Percentiles rank a stretch among this genome's conserved stretches.
These are phyloP conservation scores for Actinia tenebrosa DNA, from an alignment of 64 coral and sea anemone genomes.

Conservation along the genomic window DNA sequence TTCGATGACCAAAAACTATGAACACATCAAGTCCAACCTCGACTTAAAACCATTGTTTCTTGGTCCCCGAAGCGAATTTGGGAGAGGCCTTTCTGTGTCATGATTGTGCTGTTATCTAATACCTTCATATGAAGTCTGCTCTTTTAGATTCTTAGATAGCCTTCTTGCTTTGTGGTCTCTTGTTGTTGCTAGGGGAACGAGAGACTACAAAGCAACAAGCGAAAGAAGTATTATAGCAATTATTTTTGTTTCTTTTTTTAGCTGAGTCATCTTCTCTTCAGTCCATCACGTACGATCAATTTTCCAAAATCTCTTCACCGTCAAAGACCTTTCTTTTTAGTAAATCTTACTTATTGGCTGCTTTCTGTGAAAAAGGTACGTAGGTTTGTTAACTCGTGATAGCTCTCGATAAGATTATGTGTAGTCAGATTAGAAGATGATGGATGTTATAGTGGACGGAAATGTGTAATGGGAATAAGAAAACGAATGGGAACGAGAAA, in stretches of 20 bases:
- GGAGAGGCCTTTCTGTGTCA: too few species aligned
- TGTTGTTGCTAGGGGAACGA: too few species aligned
- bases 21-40: too few species aligned
- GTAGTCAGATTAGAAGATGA: neutral
- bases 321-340: neutral
- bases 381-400: neutral
- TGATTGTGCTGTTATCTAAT: too few species aligned
- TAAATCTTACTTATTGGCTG: neutral
- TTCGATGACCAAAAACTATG: too few species aligned
- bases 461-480: neutral
- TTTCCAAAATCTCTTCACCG: neutral
- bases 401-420: neutral
- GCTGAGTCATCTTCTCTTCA: neutral
- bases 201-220: too few species aligned
- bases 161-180: too few species aligned
- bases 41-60: too few species aligned
- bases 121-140: too few species aligned
- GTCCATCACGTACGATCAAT: neutral
- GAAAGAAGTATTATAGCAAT: too few species aligned
- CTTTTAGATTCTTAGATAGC: too few species aligned
- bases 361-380: conserved; percentile 8
- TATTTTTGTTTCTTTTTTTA: neutral
- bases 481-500: neutral
- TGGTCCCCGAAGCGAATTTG: too few species aligned
- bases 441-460: neutral